Percentiles rank a stretch among this genome's conserved stretches.
These are phyloP conservation scores for Melanostigma gelatinosum DNA, from an alignment of 2,113 vertebrate genomes.

Conservation along the genomic window DNA sequence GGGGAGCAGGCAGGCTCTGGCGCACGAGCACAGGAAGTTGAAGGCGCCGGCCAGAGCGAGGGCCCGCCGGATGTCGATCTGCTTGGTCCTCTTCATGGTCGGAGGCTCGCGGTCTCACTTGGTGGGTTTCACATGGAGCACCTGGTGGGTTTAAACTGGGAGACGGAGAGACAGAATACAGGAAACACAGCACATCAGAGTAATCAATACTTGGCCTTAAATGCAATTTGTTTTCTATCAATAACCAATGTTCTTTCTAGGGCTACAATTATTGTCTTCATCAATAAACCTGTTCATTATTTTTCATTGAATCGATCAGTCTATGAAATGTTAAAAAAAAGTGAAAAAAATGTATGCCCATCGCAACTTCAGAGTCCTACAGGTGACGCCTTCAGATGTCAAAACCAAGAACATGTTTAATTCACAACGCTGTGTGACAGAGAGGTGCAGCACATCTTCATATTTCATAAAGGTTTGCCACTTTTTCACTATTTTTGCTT, in stretches of 20 bases:
- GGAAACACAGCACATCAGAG: background rate
- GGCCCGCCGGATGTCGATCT: constrained; percentile 86
- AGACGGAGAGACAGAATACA: background rate
- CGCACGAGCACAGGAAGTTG: constrained; percentile 82
- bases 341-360: too few relatives aligned
- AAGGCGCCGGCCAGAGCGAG: constrained; percentile 84
- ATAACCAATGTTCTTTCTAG: background rate
- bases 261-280: background rate
- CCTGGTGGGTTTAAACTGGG: constrained; percentile 17
- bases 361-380: too few relatives aligned
- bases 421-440: background rate
- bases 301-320: too few relatives aligned
- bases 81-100: constrained; percentile 85
- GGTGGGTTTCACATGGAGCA: constrained; percentile 29
- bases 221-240: background rate
- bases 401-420: background rate
- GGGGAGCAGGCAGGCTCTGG: constrained; percentile 84
- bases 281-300: background rate
- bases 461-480: too few relatives aligned
- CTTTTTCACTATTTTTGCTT: background rate
- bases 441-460: background rate
- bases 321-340: background rate
- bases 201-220: background rate
- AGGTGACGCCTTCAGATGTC: background rate
- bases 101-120: background rate